Evolutionary conservation across 2,888 invertebrate species (phyloP).

Genomic region (Steinernema carpocapsae): DNA sequence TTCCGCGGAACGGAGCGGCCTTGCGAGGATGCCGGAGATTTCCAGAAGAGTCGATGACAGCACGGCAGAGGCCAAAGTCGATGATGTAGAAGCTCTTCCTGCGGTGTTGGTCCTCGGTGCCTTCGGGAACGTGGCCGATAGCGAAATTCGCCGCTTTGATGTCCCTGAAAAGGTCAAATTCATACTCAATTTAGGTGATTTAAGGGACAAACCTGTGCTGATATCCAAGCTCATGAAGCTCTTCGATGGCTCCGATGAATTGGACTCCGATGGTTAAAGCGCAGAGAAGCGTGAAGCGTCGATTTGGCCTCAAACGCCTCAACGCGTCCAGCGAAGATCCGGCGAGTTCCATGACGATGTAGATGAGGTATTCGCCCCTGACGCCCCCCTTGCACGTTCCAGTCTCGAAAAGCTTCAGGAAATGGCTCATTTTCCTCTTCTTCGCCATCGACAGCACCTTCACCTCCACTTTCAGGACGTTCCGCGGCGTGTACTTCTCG

Average conservation of each 20-base stretch:
- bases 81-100: conserved; percentile 49
- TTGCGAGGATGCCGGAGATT: conserved; percentile 43
- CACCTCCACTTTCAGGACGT: conserved; percentile 25
- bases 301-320: conserved; percentile 32
- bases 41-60: conserved; percentile 40
- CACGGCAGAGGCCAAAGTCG: conserved; percentile 58
- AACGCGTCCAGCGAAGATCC: conserved; percentile 18
- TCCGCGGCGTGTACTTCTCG: conserved; percentile 27
- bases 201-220: conserved; percentile 18
- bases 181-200: background rate
- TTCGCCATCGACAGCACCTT: background rate
- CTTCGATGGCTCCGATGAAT: conserved; percentile 55
- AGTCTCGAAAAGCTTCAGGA: background rate
- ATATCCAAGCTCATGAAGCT: conserved; percentile 47
- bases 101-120: conserved; percentile 18
- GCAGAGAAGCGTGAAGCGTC: conserved; percentile 45
- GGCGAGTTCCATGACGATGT: conserved; percentile 22
- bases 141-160: conserved; percentile 56
- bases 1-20: conserved; percentile 50
- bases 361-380: background rate
- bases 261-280: conserved; percentile 52
- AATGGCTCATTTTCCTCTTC: background rate
- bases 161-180: conserved; percentile 50
- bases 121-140: conserved; percentile 37
- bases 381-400: background rate